Base-by-base conservation (phyloP, 2,888 invertebrate genomes). In the Drosophila flavopinicola region DNA sequence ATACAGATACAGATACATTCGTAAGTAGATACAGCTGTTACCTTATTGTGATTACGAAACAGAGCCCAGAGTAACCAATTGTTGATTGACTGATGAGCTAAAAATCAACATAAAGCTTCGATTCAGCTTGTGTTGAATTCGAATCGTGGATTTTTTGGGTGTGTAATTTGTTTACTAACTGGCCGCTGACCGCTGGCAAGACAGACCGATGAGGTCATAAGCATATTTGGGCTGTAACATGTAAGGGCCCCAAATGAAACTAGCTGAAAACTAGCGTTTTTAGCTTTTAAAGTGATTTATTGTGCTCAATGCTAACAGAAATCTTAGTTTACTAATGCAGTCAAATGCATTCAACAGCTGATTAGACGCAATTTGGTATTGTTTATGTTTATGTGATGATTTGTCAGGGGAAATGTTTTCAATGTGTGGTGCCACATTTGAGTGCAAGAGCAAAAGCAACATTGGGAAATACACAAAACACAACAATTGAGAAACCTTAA, bases 1-100 rank as follows among this genome's bases (percentile, higher is more conserved):
- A 64, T 37, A 60, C 39, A 45, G 15, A 53, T 24, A 60, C 20
- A 45, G 17, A 29, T 6, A 41, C 20, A 47, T 24, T 2, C 11
- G 6, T 11, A 37, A 1, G 1, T 9, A 38, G 4, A 24, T 3
- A 44, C 17, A 33, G 1, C 13, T 42, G 6, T 27, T 30, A 15
- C 59, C 9, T 37, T 15, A 17, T 35, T 24, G 32, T 44, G 58
- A 72, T 80, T 78, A 71, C 56, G 49, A 67, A 77, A 79, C 37
- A 11, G 4, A 24, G 30, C 13, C 7, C 7, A 25, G n/a, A n/a
- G 39, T 20, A 75, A 51, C 56, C 83, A 80, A 85, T 73, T 78
- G 76, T 78, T 80, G 76, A 78, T 66, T 66, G 72, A 75, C 70
- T 67, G 66, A 42, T 72, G 51, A 65, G 27, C 61, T 49, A 35